Percentiles rank a stretch among this genome's conserved stretches.
phyloP scores from a whole-genome alignment of 2,113 vertebrate species.

The Syngnathus floridae region DNA sequence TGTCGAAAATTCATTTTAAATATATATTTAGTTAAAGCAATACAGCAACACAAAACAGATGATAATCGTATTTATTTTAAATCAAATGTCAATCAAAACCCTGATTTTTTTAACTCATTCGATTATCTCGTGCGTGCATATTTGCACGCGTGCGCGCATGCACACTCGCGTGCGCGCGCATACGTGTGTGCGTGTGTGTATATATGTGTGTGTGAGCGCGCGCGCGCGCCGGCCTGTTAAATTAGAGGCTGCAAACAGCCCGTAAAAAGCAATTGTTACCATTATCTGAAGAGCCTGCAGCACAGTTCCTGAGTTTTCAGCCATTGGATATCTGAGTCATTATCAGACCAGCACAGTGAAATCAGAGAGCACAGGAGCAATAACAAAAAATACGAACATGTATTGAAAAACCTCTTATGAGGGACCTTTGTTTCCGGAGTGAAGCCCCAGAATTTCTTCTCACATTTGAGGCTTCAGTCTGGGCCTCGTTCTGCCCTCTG shows the following conservation, averaged over 20 bases:
- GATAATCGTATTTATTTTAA: neutral
- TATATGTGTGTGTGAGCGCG: neutral
- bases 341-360: neutral
- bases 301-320: neutral
- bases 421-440: neutral
- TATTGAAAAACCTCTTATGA: neutral
- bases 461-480: neutral
- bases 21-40: neutral
- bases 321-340: neutral
- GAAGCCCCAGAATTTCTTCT: neutral
- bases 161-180: neutral
- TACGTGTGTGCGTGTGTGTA: neutral
- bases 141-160: neutral
- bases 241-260: neutral
- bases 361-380: neutral
- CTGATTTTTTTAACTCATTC: neutral
- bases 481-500: conserved; percentile 3
- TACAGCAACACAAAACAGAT: neutral
- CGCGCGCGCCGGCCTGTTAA: neutral
- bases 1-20: neutral
- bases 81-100: neutral
- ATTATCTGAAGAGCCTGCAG: neutral
- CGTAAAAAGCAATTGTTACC: neutral
- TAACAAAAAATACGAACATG: neutral
- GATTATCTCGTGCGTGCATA: neutral